These are phyloP conservation scores for Heterotis niloticus DNA, from an alignment of 2,113 vertebrate species.

Conservation along the genomic window DNA sequence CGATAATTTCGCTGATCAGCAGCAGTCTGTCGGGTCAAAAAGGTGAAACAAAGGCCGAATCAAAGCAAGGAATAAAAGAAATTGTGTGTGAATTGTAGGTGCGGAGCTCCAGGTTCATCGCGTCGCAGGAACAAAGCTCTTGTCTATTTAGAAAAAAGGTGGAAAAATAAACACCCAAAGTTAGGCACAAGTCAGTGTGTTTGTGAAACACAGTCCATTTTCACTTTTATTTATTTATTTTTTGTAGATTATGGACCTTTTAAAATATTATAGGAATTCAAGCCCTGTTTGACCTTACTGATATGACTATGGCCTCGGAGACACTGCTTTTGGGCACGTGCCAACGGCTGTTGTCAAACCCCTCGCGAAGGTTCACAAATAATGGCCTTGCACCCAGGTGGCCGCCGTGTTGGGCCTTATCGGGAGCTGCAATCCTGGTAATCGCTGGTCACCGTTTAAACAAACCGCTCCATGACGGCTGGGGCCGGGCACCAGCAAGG, in stretches of 20 bases:
- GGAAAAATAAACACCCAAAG: background rate
- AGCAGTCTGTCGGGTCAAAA: too few species aligned
- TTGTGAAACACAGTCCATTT: slow-evolving; percentile 1
- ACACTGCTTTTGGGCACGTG: background rate
- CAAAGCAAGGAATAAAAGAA: too few species aligned
- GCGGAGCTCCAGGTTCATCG: too few species aligned
- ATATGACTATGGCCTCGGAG: slow-evolving; percentile 7
- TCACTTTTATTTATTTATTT: slow-evolving; percentile 30
- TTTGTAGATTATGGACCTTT: slow-evolving; percentile 43
- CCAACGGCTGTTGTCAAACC: slow-evolving; percentile 25
- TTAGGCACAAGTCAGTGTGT: background rate
- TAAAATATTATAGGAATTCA: slow-evolving; percentile 39
- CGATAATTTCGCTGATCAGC: too few species aligned
- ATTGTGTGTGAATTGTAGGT: too few species aligned
- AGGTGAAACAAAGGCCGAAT: too few species aligned
- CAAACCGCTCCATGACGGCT: slow-evolving; percentile 24
- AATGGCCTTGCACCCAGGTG: slow-evolving; percentile 33
- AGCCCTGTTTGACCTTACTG: slow-evolving; percentile 28
- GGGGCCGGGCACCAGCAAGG: slow-evolving; percentile 32
- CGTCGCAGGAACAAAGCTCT: too few species aligned
- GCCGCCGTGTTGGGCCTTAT: slow-evolving; percentile 41
- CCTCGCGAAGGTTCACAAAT: slow-evolving; percentile 32
- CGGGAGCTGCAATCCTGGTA: slow-evolving; percentile 31
- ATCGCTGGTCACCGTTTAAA: slow-evolving; percentile 29
- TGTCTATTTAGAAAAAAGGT: too few species aligned